Conservation (phyloP, 2,888 invertebrate species). For the Acholoe squamosa region DNA sequence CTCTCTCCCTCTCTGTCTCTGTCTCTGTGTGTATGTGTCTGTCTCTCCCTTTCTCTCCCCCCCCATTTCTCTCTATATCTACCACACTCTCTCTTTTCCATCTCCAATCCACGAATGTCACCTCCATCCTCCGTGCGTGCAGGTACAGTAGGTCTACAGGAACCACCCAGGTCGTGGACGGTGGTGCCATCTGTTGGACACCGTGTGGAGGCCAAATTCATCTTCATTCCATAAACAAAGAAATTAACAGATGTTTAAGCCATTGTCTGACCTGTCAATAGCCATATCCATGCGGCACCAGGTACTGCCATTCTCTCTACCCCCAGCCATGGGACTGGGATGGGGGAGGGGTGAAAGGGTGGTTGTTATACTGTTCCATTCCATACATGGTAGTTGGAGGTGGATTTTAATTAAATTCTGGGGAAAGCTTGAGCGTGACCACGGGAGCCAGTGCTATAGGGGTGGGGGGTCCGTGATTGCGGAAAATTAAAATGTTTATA, state of each 20-base stretch:
- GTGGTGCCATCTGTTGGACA: neutral
- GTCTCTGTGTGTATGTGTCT: too few species aligned
- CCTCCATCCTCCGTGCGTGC: too few species aligned
- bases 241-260: constrained; percentile 38
- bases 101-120: too few species aligned
- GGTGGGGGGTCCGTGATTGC: neutral
- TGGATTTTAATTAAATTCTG: neutral
- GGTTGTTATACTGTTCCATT: too few species aligned
- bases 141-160: neutral
- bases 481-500: constrained; percentile 26
- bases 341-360: too few species aligned
- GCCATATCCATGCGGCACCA: neutral
- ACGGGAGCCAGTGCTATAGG: neutral
- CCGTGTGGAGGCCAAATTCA: neutral
- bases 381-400: too few species aligned
- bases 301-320: too few species aligned
- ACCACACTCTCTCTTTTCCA: too few species aligned
- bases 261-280: neutral
- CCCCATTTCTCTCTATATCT: too few species aligned
- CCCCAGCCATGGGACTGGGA: too few species aligned
- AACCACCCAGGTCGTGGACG: neutral
- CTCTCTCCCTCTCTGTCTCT: too few species aligned
- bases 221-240: constrained; percentile 41
- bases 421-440: neutral
- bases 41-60: too few species aligned